These are phyloP conservation scores for Sturnira hondurensis DNA, from an alignment of 2,113 vertebrate species.

Conservation along the genomic window DNA sequence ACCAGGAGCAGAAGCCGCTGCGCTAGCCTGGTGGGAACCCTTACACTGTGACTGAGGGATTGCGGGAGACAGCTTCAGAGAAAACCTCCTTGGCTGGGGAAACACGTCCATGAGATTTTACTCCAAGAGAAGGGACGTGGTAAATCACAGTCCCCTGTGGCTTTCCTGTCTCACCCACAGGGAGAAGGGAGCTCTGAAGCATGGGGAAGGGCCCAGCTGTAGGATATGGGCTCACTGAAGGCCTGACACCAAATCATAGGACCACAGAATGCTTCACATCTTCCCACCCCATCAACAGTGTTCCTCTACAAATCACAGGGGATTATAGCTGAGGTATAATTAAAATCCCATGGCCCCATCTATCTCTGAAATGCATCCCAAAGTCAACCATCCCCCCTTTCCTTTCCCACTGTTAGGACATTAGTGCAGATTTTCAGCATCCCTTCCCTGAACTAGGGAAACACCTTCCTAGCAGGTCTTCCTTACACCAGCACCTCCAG, in stretches of 20 bases:
- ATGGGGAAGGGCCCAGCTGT: background rate
- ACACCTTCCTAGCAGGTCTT: background rate
- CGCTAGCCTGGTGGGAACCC: too few relatives aligned
- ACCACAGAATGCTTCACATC: background rate
- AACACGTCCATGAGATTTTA: background rate
- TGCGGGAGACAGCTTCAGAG: background rate
- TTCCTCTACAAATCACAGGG: background rate
- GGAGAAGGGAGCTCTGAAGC: background rate
- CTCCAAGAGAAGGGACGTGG: background rate
- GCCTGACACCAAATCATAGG: background rate
- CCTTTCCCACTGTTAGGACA: background rate
- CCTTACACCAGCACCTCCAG: background rate
- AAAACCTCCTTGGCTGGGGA: background rate
- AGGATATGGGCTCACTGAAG: background rate
- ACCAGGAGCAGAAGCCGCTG: background rate
- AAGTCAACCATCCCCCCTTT: background rate
- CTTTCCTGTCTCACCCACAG: background rate
- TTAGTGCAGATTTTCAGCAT: background rate
- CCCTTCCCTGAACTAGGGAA: background rate
- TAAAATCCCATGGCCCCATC: background rate
- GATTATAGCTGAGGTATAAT: background rate
- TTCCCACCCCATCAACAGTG: background rate
- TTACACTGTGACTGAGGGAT: too few relatives aligned
- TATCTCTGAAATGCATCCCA: background rate
- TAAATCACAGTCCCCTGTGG: background rate